A percentile compares a stretch with the other conserved stretches of the same genome.
Conservation (phyloP, 2,888 invertebrate genomes). For the Calliopum simillimum region DNA sequence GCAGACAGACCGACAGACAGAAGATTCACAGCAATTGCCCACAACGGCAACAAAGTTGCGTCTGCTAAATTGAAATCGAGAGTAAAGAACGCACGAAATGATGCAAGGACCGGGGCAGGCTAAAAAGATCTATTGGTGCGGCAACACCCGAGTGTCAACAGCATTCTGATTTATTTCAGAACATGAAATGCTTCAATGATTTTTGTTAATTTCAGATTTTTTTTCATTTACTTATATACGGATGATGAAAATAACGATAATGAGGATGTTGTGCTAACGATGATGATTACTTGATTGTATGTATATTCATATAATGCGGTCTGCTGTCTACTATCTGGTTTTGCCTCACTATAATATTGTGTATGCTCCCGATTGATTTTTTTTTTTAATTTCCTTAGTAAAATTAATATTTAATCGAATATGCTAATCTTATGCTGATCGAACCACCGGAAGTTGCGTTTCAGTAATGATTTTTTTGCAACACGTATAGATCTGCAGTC, state of each 20-base stretch:
- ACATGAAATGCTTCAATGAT: conserved; percentile 66
- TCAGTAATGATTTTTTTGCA: too few species aligned
- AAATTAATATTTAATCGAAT: too few species aligned
- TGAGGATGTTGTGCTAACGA: not conserved
- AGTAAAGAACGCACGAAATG: conserved; percentile 2
- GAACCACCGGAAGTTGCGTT: too few species aligned
- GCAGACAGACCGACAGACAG: too few species aligned
- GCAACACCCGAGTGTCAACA: conserved; percentile 63
- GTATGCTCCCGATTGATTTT: too few species aligned
- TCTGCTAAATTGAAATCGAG: conserved; percentile 9
- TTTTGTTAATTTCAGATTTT: conserved; percentile 65
- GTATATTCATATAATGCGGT: too few species aligned
- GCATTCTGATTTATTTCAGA: conserved; percentile 65
- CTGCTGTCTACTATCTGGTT: too few species aligned
- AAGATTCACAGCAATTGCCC: conserved; percentile 19
- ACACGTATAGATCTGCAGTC: too few species aligned
- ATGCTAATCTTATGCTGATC: too few species aligned
- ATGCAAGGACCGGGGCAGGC: conserved; percentile 7
- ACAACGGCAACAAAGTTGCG: conserved; percentile 39
- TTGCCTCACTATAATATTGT: too few species aligned
- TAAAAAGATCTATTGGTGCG: conserved; percentile 46
- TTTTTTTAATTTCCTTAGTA: too few species aligned
- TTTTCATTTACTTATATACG: not conserved
- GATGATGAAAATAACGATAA: conserved; percentile 9
- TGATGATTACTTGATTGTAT: too few species aligned